Percentiles rank a stretch among this genome's conserved stretches.
phyloP scores from a whole-genome alignment of 2,888 invertebrate genomes.

The Diogma glabrata region DNA sequence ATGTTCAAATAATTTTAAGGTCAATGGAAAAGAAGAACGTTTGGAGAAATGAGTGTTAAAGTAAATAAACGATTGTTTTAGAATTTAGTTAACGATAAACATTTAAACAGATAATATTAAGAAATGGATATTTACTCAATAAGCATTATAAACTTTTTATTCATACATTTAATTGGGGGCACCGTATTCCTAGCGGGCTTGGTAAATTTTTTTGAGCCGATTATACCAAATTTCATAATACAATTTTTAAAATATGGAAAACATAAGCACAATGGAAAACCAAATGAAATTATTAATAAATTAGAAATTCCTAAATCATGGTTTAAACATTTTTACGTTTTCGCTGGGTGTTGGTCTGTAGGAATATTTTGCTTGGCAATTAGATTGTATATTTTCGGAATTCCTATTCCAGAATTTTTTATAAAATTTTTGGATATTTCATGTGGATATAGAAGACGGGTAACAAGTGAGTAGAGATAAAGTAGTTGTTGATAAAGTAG shows the following conservation, averaged over 20 bases:
- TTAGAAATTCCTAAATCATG: constrained; percentile 66
- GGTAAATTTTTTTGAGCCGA: constrained; percentile 51
- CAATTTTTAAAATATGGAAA: constrained; percentile 65
- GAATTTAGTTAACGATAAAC: too few species aligned
- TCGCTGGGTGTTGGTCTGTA: constrained; percentile 49
- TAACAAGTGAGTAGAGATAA: constrained; percentile 17
- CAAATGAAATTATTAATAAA: constrained; percentile 30
- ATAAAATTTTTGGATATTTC: constrained; percentile 30
- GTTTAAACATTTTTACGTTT: constrained; percentile 71
- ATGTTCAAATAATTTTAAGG: too few species aligned
- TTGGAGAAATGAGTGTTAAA: too few species aligned
- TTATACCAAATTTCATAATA: constrained; percentile 51
- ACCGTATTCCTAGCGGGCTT: constrained; percentile 46
- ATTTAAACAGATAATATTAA: not conserved
- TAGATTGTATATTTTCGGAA: constrained; percentile 39
- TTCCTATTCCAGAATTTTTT: constrained; percentile 38
- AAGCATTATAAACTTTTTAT: constrained; percentile 28
- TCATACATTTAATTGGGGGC: constrained; percentile 27
- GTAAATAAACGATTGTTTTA: too few species aligned
- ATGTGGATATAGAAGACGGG: constrained; percentile 36
- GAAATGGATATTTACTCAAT: constrained; percentile 16
- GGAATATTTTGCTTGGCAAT: too few species aligned
- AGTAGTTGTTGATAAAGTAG: not conserved
- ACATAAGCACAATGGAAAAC: constrained; percentile 42
- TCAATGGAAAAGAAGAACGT: too few species aligned